Base-by-base conservation (phyloP, 2,113 vertebrate species). In the Desmodus rotundus region DNA sequence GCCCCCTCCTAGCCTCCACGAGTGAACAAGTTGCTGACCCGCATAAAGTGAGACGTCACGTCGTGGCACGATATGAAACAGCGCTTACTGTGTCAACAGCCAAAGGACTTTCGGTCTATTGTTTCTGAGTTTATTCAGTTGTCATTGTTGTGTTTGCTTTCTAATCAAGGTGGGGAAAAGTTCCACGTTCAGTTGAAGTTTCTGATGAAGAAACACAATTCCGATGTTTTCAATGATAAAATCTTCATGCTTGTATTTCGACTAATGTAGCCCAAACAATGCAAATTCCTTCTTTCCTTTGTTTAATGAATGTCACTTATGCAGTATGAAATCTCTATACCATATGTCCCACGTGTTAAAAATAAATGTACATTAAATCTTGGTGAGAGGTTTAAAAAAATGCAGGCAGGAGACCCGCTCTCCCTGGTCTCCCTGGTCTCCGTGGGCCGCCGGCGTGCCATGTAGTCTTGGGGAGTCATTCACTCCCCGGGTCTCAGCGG, bases 301-400 rank as follows among this genome's bases (percentile, higher is more conserved):
- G 99, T 99, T 99, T 99, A 99, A 99, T 99, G 99, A 99, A 99
- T 99, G 99, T 99, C 99, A 99, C 99, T 99, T 99, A 99, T 99
- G 99, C 99, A 99, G 98, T 99, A 99, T 99, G 98, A 99, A 99
- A 99, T 99, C 99, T 99, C 99, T 99, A 99, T 99, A 99, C 98
- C 99, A 98, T 99, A 99, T 99, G 99, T 99, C 99, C 99, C 99
- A 99, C 98, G 98, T 99, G 98, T 99, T 99, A 99, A 99, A 98
- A 99, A 99, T 99, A 99, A 99, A 99, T 99, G 99, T 99, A 99
- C 99, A 99, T 99, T 99, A 99, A 99, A 99, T 99, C 99, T 99
- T 99, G 98, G 98, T 99, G 99, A 99, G 99, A 99, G 98, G 98
- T 50, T 50, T 17, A 38, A 72, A 70, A 45, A 36, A 4, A 43